A percentile compares a stretch with the other conserved stretches of the same genome.
Conservation (phyloP, 2,113 vertebrate genomes). For the Sceloporus undulatus region DNA sequence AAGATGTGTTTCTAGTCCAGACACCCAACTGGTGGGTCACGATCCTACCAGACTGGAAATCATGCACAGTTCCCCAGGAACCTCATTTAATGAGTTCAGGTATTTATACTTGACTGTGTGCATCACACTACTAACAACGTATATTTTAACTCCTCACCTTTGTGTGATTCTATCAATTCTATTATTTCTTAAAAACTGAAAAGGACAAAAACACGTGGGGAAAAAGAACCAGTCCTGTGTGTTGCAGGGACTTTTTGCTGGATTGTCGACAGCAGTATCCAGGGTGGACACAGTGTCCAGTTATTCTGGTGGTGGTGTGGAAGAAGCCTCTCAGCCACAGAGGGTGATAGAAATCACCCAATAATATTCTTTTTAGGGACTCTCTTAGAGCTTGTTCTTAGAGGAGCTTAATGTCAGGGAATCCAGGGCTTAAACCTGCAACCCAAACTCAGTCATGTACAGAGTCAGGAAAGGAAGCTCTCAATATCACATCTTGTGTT, state of each 20-base stretch:
- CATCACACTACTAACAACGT: neutral
- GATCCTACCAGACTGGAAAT: neutral
- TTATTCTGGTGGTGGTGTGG: neutral
- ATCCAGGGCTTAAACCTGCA: neutral
- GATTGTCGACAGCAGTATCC: neutral
- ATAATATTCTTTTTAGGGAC: neutral
- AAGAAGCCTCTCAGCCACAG: too few relatives aligned
- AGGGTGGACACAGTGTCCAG: too few relatives aligned
- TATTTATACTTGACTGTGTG: constrained; percentile 8
- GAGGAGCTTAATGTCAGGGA: too few relatives aligned
- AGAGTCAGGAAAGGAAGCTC: too few relatives aligned
- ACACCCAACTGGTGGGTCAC: constrained; percentile 18
- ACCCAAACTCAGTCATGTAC: too few relatives aligned
- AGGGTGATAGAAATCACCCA: neutral
- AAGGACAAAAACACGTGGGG: neutral
- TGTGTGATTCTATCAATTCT: neutral
- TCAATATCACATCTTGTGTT: too few relatives aligned
- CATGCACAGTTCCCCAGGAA: neutral
- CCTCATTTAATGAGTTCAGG: neutral
- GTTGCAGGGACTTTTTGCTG: neutral
- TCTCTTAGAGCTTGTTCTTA: neutral
- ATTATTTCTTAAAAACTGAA: constrained; percentile 3
- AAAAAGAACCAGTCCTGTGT: neutral
- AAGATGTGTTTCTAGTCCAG: constrained; percentile 1
- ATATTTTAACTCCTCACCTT: neutral